A percentile compares a stretch with the other conserved stretches of the same genome.
phyloP scores from a whole-genome alignment of 2,113 vertebrate genomes.

The Trachemys scripta region DNA sequence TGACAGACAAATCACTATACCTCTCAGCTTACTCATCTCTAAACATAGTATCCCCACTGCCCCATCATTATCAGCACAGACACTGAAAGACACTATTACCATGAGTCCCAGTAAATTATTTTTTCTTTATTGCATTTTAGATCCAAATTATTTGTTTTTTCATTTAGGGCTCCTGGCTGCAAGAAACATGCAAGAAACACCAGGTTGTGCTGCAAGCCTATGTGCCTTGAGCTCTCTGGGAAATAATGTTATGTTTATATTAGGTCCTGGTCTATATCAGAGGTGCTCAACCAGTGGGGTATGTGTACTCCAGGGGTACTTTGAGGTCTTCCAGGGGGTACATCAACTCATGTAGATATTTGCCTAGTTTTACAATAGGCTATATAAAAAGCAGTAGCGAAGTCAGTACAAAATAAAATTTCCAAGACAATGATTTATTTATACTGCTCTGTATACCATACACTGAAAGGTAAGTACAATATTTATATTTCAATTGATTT shows the following conservation, averaged over 20 bases:
- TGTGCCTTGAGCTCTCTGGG: not conserved
- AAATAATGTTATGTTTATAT: not conserved
- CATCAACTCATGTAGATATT: too few species aligned
- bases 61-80: not conserved
- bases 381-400: too few species aligned
- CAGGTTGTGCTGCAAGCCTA: not conserved
- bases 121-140: not conserved
- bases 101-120: not conserved
- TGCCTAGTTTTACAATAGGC: too few species aligned
- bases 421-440: too few species aligned
- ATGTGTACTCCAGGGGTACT: too few species aligned
- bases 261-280: too few species aligned
- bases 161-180: not conserved
- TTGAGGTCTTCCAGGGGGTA: too few species aligned
- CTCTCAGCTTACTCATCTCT: not conserved
- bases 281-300: too few species aligned
- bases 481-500: too few species aligned
- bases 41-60: not conserved
- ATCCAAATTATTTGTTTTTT: not conserved
- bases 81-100: not conserved
- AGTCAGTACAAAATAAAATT: too few species aligned
- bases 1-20: accelerated
- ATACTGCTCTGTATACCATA: too few species aligned
- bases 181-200: not conserved
- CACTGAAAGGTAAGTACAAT: too few species aligned